Evolutionary conservation across 2,888 invertebrate species (phyloP).

Genomic region (Protonemura montana): DNA sequence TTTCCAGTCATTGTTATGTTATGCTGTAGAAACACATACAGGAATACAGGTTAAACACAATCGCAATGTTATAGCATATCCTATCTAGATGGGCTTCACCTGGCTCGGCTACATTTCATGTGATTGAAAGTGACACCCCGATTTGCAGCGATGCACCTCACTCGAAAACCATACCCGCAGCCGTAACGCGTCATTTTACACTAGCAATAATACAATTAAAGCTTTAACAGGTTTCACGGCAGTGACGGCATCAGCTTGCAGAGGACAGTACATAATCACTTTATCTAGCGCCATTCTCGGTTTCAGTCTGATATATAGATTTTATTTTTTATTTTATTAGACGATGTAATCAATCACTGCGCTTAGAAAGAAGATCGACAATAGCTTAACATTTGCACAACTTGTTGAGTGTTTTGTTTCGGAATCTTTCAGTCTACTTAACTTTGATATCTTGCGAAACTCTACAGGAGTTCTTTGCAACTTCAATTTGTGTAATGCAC

Average conservation of each 20-base stretch:
- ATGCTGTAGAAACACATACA: no score
- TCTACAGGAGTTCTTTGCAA: background rate
- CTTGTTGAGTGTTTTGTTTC: conserved; percentile 1
- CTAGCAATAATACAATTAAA: background rate
- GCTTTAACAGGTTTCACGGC: background rate
- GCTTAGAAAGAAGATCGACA: background rate
- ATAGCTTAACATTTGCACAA: background rate
- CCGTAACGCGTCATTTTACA: background rate
- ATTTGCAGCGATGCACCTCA: background rate
- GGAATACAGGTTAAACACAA: no score
- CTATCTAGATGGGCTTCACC: no score
- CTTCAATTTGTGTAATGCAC: conserved; percentile 12
- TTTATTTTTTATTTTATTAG: background rate
- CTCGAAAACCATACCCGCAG: background rate
- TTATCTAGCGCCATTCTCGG: background rate
- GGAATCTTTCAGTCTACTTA: background rate
- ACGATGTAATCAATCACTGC: background rate
- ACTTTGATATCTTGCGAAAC: background rate
- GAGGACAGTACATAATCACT: background rate
- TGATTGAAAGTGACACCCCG: background rate
- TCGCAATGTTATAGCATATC: no score
- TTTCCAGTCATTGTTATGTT: no score
- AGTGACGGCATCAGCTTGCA: background rate
- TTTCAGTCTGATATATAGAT: background rate
- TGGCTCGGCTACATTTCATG: background rate